Evolutionary conservation across 2,888 invertebrate genomes (phyloP).

Genomic region (Drosophila pullipes): DNA sequence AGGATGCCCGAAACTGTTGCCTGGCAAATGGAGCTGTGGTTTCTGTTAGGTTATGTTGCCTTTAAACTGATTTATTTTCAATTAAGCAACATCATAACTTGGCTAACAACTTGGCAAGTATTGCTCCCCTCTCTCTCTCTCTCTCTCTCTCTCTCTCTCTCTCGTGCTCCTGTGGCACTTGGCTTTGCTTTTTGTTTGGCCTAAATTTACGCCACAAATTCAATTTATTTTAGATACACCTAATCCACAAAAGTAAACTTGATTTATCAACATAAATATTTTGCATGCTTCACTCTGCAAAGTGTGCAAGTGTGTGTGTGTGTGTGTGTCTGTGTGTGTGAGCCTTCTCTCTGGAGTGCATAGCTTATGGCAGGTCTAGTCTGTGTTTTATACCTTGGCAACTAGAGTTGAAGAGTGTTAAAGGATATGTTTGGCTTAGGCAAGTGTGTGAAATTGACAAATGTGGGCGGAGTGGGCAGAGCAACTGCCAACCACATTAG

Average conservation of each 20-base stretch:
- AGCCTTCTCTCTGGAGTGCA: slow-evolving; percentile 23
- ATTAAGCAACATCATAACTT: slow-evolving; percentile 80
- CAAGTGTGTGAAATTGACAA: slow-evolving; percentile 32
- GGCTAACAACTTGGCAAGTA: slow-evolving; percentile 57
- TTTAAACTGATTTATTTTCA: slow-evolving; percentile 80
- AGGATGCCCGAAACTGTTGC: slow-evolving; percentile 3
- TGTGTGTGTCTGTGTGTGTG: slow-evolving; percentile 31
- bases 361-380: slow-evolving; percentile 35
- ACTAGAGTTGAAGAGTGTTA: slow-evolving; percentile 25
- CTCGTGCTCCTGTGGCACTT: neutral
- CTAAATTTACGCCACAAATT: slow-evolving; percentile 75
- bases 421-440: slow-evolving; percentile 37
- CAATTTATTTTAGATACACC: slow-evolving; percentile 80
- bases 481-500: neutral
- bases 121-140: neutral
- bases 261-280: slow-evolving; percentile 81
- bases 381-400: slow-evolving; percentile 18
- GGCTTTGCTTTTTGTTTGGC: slow-evolving; percentile 53
- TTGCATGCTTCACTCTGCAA: slow-evolving; percentile 45
- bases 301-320: slow-evolving; percentile 18
- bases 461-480: slow-evolving; percentile 19
- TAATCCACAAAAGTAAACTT: slow-evolving; percentile 80
- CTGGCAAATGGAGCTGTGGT: slow-evolving; percentile 23
- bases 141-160: neutral
- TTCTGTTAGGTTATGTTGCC: slow-evolving; percentile 37